Conservation (phyloP, 2,113 vertebrate species). For the Halcyon malimbica region DNA sequence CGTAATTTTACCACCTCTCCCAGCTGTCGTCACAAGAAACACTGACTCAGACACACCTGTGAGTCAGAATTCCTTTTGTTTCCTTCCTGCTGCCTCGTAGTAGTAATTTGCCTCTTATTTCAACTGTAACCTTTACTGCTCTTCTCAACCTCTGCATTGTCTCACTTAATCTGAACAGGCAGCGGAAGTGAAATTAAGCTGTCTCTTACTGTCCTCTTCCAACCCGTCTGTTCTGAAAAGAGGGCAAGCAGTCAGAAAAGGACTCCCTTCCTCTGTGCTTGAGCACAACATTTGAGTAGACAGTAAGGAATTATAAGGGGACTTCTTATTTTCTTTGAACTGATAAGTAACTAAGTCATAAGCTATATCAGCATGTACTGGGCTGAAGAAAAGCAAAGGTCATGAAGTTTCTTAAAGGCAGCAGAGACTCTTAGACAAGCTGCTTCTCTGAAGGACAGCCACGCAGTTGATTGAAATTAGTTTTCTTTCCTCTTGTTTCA, state of each 20-base stretch:
- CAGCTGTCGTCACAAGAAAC: constrained; percentile 8
- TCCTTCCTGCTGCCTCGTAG: background rate
- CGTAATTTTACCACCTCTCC: background rate
- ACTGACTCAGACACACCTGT: constrained; percentile 26
- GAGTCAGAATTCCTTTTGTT: constrained; percentile 42
- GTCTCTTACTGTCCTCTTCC: background rate
- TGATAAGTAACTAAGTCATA: background rate
- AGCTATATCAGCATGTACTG: constrained; percentile 1
- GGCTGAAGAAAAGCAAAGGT: constrained; percentile 24
- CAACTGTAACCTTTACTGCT: background rate
- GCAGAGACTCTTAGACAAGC: background rate
- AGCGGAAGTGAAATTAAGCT: background rate
- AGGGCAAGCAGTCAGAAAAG: background rate
- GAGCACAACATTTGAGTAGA: background rate
- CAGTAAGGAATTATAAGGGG: background rate
- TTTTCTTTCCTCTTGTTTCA: background rate
- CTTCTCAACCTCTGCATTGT: background rate
- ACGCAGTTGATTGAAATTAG: constrained; percentile 8
- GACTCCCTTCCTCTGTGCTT: background rate
- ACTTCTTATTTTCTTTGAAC: background rate
- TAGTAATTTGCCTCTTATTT: background rate
- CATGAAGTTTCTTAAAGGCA: background rate
- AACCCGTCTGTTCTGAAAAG: background rate
- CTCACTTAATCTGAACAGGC: background rate
- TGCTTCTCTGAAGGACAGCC: background rate